Conservation (phyloP, 2,888 invertebrate genomes). For the Tuberolachnus salignus region DNA sequence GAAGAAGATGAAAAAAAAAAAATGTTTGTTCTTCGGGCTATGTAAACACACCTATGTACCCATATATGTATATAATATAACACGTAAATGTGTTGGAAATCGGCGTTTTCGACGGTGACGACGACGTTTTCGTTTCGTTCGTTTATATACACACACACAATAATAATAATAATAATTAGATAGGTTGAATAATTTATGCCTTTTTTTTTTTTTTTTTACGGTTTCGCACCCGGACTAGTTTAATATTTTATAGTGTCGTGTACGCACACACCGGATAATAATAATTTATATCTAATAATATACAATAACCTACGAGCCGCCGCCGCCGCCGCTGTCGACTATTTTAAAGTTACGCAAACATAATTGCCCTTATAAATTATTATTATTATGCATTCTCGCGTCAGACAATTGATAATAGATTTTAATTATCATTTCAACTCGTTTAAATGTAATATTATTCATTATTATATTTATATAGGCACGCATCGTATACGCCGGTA, state of each 20-base stretch:
- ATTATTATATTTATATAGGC: no score
- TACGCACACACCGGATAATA: neutral
- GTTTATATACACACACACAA: no score
- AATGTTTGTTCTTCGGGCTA: constrained; percentile 44
- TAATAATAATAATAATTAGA: constrained; percentile 16
- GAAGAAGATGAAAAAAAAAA: constrained; percentile 21
- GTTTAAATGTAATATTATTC: neutral
- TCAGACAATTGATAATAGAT: constrained; percentile 17
- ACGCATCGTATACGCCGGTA: no score
- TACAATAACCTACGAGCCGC: neutral
- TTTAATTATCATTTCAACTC: neutral
- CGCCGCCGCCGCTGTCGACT: neutral
- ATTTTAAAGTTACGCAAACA: neutral
- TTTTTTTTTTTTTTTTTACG: no score
- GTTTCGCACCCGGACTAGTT: constrained; percentile 26
- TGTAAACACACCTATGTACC: constrained; percentile 44
- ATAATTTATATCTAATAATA: neutral
- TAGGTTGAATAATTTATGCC: constrained; percentile 17
- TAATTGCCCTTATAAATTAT: neutral
- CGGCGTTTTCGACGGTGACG: neutral
- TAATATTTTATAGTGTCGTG: neutral
- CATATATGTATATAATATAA: no score
- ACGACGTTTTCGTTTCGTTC: neutral
- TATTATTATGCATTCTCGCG: no score
- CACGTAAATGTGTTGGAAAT: neutral